Percentiles rank a stretch among this genome's conserved stretches.
Conservation (phyloP, 2,797 vertebrate species). For the Danio jaintianensis region DNA sequence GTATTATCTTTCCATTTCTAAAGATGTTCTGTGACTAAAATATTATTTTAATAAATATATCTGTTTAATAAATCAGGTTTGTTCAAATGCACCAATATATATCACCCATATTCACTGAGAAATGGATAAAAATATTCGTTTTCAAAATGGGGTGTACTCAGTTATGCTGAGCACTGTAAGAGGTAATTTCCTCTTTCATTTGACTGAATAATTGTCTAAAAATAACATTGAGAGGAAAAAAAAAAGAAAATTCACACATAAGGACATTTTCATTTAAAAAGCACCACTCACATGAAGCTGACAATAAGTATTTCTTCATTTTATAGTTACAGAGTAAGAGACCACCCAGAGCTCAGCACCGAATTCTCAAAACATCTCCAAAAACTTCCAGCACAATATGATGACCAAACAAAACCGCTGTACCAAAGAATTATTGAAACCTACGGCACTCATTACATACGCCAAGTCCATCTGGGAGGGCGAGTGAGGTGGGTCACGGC, state of each 20-base stretch:
- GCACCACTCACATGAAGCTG: not conserved
- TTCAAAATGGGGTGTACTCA: no score
- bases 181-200: no score
- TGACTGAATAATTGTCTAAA: not conserved
- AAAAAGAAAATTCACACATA: no score
- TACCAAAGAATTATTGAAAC: conserved; percentile 81
- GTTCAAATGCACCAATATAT: no score
- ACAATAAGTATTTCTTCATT: not conserved
- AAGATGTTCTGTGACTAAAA: no score
- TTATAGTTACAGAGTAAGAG: conserved; percentile 81
- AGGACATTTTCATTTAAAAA: not conserved
- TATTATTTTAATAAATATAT: no score
- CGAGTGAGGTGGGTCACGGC: conserved; percentile 81
- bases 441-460: conserved; percentile 89
- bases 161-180: no score
- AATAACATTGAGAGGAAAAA: not conserved
- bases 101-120: no score
- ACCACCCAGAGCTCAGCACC: conserved; percentile 76
- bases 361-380: conserved; percentile 81
- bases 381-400: conserved; percentile 75
- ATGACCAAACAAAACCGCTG: conserved; percentile 61
- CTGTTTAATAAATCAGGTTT: no score
- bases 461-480: conserved; percentile 83
- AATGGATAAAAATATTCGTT: no score
- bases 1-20: no score